Conservation (phyloP, 1,140 invertebrate genomes). For the Patella vulgata region DNA sequence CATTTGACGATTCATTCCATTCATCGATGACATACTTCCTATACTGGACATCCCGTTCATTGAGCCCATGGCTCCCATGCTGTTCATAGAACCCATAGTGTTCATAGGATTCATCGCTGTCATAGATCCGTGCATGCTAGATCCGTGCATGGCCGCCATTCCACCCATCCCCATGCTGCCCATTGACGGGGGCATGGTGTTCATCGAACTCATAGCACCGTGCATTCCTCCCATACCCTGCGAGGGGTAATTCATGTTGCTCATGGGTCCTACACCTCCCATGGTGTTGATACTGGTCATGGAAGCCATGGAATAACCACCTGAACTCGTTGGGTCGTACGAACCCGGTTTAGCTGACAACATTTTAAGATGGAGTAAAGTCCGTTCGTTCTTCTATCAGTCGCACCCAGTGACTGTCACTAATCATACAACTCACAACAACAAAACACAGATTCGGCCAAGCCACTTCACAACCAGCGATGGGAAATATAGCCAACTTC, state of each 20-base stretch:
- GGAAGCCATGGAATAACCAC: conserved; percentile 47
- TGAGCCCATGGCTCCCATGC: conserved; percentile 58
- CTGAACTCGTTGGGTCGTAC: too few relatives aligned
- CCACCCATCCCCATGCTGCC: conserved; percentile 68
- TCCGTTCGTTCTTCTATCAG: too few relatives aligned
- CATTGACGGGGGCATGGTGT: conserved; percentile 69
- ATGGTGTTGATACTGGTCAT: conserved; percentile 60
- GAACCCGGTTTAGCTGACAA: too few relatives aligned
- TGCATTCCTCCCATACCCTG: conserved; percentile 70
- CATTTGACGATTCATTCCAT: conserved; percentile 56
- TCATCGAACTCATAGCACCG: conserved; percentile 77
- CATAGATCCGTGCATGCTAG: conserved; percentile 72
- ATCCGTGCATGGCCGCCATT: conserved; percentile 67
- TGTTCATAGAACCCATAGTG: conserved; percentile 63
- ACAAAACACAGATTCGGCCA: too few relatives aligned
- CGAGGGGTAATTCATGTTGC: conserved; percentile 73
- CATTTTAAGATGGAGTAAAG: too few relatives aligned
- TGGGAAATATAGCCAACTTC: too few relatives aligned
- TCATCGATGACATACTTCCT: conserved; percentile 61
- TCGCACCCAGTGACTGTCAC: too few relatives aligned
- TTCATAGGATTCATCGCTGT: conserved; percentile 70
- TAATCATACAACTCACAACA: too few relatives aligned
- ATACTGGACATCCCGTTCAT: conserved; percentile 60
- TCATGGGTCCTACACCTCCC: conserved; percentile 71
- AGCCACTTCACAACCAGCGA: too few relatives aligned